Evolutionary conservation across 92 coral and sea anemone species (phyloP).

Genomic region (Paragorgia papillata): DNA sequence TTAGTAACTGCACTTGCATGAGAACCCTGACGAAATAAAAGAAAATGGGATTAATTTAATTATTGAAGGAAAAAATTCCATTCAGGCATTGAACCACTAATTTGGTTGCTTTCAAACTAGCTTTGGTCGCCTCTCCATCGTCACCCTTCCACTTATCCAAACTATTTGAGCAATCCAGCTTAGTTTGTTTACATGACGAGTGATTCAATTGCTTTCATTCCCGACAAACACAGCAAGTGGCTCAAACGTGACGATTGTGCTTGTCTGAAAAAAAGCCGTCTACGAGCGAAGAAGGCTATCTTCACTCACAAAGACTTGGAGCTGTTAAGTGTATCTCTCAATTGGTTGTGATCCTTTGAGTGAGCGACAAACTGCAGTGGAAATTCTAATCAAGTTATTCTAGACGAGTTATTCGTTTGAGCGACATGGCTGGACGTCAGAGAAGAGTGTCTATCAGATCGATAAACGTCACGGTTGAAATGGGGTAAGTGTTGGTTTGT

Average conservation of each 20-base stretch:
- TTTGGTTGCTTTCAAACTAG: background rate
- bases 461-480: conserved; percentile 30
- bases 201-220: conserved; percentile 10
- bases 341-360: background rate
- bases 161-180: conserved; percentile 18
- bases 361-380: background rate
- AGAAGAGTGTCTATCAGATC: conserved; percentile 38
- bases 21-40: too few species aligned
- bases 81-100: too few species aligned
- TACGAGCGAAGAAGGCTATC: background rate
- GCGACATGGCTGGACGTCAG: conserved; percentile 33
- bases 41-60: too few species aligned
- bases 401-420: too few species aligned
- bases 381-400: background rate
- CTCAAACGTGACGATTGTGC: background rate
- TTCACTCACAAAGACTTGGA: too few species aligned
- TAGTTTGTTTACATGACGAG: conserved; percentile 8
- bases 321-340: too few species aligned
- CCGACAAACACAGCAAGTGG: background rate
- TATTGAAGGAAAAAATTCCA: too few species aligned
- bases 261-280: background rate
- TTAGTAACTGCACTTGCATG: too few species aligned
- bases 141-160: conserved; percentile 21
- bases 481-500: conserved; percentile 26
- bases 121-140: conserved; percentile 15